Percentiles rank a stretch among this genome's conserved stretches.
Evolutionary conservation across 2,113 vertebrate species (phyloP).

Genomic region (Psammodynastes pulverulentus): DNA sequence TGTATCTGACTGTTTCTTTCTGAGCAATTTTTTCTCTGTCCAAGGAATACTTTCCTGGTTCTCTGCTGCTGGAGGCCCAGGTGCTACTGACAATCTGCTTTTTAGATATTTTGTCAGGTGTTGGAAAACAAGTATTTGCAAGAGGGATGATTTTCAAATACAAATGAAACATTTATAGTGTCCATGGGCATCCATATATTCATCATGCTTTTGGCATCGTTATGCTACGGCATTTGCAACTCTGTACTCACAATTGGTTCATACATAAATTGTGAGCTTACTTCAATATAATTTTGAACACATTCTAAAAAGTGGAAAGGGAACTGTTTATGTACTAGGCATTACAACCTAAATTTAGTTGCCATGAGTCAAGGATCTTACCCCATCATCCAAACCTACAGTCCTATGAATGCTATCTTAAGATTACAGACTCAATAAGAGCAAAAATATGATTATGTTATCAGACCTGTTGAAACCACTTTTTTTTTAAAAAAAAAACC

Average conservation of each 20-base stretch:
- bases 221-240: not conserved
- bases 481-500: not conserved
- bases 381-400: not conserved
- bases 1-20: conserved; percentile 28
- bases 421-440: not conserved
- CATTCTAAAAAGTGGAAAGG: conserved; percentile 32
- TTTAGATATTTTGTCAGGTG: not conserved
- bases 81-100: conserved; percentile 21
- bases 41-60: conserved; percentile 12
- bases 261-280: conserved; percentile 20
- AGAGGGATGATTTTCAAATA: not conserved
- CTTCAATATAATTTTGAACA: conserved; percentile 44
- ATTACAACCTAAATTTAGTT: conserved; percentile 57
- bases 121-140: conserved; percentile 9
- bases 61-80: not conserved
- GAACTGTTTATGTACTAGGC: conserved; percentile 47
- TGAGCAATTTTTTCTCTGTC: conserved; percentile 27
- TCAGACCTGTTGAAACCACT: not conserved
- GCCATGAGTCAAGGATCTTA: conserved; percentile 16
- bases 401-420: not conserved
- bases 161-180: not conserved
- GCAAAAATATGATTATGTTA: not conserved
- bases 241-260: not conserved
- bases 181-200: not conserved
- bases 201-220: not conserved